phyloP scores from a whole-genome alignment of 2,888 invertebrate species.

The Caenorhabditis becei region DNA sequence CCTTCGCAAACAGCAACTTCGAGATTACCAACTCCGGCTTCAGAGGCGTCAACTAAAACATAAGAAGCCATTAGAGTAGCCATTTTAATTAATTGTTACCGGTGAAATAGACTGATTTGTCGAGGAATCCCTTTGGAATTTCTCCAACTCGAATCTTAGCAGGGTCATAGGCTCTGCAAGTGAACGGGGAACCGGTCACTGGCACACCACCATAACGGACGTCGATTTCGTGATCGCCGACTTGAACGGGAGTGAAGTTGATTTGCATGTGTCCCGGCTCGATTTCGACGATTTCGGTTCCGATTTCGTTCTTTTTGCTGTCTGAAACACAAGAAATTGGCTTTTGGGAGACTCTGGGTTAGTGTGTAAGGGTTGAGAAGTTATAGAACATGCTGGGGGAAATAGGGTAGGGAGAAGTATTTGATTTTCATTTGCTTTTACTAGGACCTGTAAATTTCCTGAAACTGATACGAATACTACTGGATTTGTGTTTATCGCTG shows the following conservation, averaged over 20 bases:
- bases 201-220: conserved; percentile 82
- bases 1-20: conserved; percentile 99
- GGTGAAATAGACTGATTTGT: conserved; percentile 91
- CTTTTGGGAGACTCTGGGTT: background rate
- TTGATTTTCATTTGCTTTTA: background rate
- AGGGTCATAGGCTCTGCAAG: conserved; percentile 92
- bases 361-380: conserved; percentile 10
- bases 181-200: conserved; percentile 94
- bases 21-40: conserved; percentile 97
- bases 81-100: conserved; percentile 37
- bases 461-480: conserved; percentile 18
- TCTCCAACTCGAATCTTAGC: conserved; percentile 87
- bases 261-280: conserved; percentile 82
- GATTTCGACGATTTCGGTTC: conserved; percentile 72
- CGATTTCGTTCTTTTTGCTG: conserved; percentile 71
- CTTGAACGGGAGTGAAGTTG: conserved; percentile 92
- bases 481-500: background rate
- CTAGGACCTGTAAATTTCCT: background rate
- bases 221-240: conserved; percentile 86
- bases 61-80: background rate
- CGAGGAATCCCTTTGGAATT: conserved; percentile 90
- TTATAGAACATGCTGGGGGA: conserved; percentile 34
- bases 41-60: conserved; percentile 90
- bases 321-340: conserved; percentile 62
- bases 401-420: conserved; percentile 7